phyloP scores from a whole-genome alignment of 2,113 vertebrate species.

The Callionymus lyra region DNA sequence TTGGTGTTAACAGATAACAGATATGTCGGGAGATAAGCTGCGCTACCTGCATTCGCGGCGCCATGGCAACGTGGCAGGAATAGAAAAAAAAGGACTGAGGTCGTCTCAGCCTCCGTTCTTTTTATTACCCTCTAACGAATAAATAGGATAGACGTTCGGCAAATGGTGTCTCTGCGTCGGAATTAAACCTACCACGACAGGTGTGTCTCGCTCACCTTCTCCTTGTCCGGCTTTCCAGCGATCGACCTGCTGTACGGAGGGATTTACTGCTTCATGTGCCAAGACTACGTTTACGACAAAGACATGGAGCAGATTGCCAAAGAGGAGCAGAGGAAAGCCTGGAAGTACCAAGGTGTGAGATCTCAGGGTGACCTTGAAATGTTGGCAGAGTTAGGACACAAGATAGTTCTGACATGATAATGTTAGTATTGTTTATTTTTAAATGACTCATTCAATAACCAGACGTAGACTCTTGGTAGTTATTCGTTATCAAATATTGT shows the following conservation, averaged over 20 bases:
- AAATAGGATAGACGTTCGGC: neutral
- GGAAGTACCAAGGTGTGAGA: conserved; percentile 90
- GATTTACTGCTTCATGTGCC: conserved; percentile 98
- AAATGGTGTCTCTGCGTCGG: neutral
- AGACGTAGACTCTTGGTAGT: too few species aligned
- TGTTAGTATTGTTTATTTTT: too few species aligned
- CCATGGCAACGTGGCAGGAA: conserved; percentile 19
- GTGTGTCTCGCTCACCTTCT: conserved; percentile 1
- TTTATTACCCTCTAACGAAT: neutral
- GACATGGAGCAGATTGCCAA: conserved; percentile 98
- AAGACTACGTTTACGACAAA: conserved; percentile 99
- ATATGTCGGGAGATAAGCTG: conserved; percentile 29
- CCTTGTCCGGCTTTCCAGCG: conserved; percentile 59
- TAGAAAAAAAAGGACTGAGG: conserved; percentile 1
- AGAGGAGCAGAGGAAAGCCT: conserved; percentile 97
- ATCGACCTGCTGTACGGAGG: conserved; percentile 95
- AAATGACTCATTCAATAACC: too few species aligned
- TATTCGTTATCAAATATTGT: too few species aligned
- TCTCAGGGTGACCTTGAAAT: neutral
- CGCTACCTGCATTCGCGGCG: conserved; percentile 2
- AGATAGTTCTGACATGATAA: neutral
- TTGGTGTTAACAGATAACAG: conserved; percentile 22
- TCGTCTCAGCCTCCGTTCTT: neutral
- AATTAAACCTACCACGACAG: conserved; percentile 7
- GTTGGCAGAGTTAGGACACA: neutral